Conservation (phyloP, 2,797 vertebrate genomes). For the Tapirus indicus region DNA sequence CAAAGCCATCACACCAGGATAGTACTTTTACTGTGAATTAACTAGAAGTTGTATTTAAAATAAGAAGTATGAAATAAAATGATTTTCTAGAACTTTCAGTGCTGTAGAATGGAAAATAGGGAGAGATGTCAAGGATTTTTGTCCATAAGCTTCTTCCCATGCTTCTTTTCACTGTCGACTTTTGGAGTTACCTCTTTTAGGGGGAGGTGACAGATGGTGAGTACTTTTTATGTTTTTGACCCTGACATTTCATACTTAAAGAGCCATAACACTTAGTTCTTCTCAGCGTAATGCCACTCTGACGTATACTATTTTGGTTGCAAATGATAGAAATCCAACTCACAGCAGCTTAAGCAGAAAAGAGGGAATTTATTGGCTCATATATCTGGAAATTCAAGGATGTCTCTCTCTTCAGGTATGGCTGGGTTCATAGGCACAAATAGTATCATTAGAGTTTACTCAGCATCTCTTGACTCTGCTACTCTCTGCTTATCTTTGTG, state of each 20-base stretch:
- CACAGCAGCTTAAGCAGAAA: not conserved
- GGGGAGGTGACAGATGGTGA: not conserved
- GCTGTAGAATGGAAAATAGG: not conserved
- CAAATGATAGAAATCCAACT: not conserved
- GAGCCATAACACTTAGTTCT: slow-evolving; percentile 11
- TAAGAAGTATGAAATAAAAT: slow-evolving; percentile 31
- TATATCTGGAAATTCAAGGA: slow-evolving; percentile 16
- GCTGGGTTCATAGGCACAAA: not conserved
- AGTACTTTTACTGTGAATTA: not conserved
- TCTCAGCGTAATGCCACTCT: not conserved
- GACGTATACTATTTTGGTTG: not conserved
- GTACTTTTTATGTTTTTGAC: slow-evolving; percentile 52
- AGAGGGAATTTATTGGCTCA: not conserved
- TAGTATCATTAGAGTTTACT: not conserved
- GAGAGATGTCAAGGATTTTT: not conserved
- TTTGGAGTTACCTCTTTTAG: not conserved
- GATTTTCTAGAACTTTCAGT: slow-evolving; percentile 6
- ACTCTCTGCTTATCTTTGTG: not conserved
- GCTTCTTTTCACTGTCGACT: not conserved
- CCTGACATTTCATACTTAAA: slow-evolving; percentile 32
- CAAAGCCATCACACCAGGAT: not conserved
- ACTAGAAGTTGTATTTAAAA: slow-evolving; percentile 25
- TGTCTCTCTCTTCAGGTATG: not conserved
- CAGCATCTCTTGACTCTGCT: not conserved
- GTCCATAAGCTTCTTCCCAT: not conserved